Base-by-base conservation (phyloP, 2,888 invertebrate species). In the Synanthedon vespiformis region DNA sequence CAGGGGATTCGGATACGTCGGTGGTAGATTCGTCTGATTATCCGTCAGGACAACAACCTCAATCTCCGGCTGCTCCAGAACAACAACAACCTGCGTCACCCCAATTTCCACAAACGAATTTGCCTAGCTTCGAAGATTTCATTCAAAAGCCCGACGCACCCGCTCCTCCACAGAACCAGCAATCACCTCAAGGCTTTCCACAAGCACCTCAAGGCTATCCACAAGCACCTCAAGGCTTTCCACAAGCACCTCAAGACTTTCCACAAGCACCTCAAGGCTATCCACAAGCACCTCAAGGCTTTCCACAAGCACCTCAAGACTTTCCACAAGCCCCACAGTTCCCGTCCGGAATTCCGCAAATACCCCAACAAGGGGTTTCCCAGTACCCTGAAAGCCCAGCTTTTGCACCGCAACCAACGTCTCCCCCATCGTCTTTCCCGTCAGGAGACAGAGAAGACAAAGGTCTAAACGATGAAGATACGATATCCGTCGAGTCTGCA, bases 401-500 rank as follows among this genome's bases (percentile, higher is more conserved):
- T 22, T 57, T 61, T 27, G 61, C 68, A 22, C 70, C 71, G 53
- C 53, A 53, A 22, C 62, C 70, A 1, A 65, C 69, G 4, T 58
- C 72, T 5, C 73, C 79, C 2, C 72, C 81, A 4, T 52, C 74
- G 5, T 68, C 62, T 40, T 77, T 72, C 54, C 80, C 82, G 2
- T 69, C 69, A 12, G 65, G 64, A 2, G 59, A 56, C 27, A 68
- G 63, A 44, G 67, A 65, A n/a, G 73, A 76, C 55, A 67, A 68
- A 58, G 74, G 78, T 14, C 52, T 83, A 2, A 84, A 78, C 54
- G 83, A 86, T 34, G 86, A 83, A 69, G 87, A 87, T 53, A 79
- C 86, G 12, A 61, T 87, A 63, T 72, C 86, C n/a, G 77, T 87
- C 51, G 87, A 87, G 54, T 79, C 86, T 53, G 86, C 85, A 53